These are phyloP conservation scores for Strigamia crassipes DNA, from an alignment of 2,888 invertebrate species.

Conservation along the genomic window DNA sequence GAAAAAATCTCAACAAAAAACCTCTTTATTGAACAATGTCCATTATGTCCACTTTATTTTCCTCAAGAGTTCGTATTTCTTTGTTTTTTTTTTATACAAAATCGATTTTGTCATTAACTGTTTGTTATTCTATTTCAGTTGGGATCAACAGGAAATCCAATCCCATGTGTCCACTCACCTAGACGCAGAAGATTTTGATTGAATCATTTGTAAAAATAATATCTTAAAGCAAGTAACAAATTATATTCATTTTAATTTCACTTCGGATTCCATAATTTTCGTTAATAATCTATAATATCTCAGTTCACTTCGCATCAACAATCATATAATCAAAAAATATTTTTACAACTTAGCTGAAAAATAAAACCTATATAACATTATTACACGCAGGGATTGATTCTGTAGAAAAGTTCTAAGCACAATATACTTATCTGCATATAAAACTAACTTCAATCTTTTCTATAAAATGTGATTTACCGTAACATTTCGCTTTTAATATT, in stretches of 20 bases:
- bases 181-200: background rate
- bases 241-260: background rate
- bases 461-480: background rate
- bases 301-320: background rate
- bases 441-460: background rate
- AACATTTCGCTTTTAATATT: background rate
- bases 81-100: background rate
- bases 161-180: background rate
- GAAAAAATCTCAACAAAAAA: background rate
- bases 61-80: background rate
- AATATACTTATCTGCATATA: background rate
- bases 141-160: background rate
- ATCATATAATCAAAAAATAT: background rate
- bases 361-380: background rate
- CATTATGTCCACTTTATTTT: background rate
- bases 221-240: background rate
- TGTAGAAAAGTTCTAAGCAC: background rate
- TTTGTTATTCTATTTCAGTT: background rate
- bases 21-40: background rate
- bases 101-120: background rate
- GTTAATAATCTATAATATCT: background rate
- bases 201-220: background rate
- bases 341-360: background rate
- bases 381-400: background rate
- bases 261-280: background rate